Percentiles rank a stretch among this genome's conserved stretches.
Evolutionary conservation across 2,888 invertebrate species (phyloP).

Genomic region (Apotomis capreana): DNA sequence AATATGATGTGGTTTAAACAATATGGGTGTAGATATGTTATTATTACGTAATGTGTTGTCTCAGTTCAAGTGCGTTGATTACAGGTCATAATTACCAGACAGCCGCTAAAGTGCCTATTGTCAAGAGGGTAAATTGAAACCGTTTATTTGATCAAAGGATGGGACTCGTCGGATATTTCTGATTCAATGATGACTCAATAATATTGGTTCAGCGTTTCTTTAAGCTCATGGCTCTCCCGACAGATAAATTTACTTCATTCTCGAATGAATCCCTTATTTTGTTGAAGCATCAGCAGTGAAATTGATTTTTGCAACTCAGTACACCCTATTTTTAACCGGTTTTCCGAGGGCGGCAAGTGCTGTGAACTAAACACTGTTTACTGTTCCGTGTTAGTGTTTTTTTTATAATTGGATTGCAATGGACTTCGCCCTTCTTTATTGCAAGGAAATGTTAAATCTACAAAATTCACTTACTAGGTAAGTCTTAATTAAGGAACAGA

Average conservation of each 20-base stretch:
- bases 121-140: slow-evolving; percentile 31
- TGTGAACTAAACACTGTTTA: background rate
- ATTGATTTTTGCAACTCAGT: slow-evolving; percentile 33
- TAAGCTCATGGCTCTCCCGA: slow-evolving; percentile 20
- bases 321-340: slow-evolving; percentile 26
- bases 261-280: slow-evolving; percentile 16
- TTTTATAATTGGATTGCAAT: too few species aligned
- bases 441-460: too few species aligned
- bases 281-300: slow-evolving; percentile 36
- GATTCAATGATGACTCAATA: slow-evolving; percentile 41
- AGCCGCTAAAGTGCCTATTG: slow-evolving; percentile 24
- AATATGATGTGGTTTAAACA: background rate
- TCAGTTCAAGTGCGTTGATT: background rate
- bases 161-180: slow-evolving; percentile 35
- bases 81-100: slow-evolving; percentile 6
- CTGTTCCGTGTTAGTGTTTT: too few species aligned
- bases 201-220: slow-evolving; percentile 40
- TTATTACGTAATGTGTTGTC: too few species aligned
- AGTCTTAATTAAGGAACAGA: too few species aligned
- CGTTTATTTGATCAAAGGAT: slow-evolving; percentile 40
- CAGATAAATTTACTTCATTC: slow-evolving; percentile 39
- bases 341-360: background rate
- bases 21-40: background rate
- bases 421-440: too few species aligned
- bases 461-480: too few species aligned